A percentile compares a stretch with the other conserved stretches of the same genome.
Evolutionary conservation across 2,113 vertebrate genomes (phyloP).

Genomic region (Calyptomena viridis): DNA sequence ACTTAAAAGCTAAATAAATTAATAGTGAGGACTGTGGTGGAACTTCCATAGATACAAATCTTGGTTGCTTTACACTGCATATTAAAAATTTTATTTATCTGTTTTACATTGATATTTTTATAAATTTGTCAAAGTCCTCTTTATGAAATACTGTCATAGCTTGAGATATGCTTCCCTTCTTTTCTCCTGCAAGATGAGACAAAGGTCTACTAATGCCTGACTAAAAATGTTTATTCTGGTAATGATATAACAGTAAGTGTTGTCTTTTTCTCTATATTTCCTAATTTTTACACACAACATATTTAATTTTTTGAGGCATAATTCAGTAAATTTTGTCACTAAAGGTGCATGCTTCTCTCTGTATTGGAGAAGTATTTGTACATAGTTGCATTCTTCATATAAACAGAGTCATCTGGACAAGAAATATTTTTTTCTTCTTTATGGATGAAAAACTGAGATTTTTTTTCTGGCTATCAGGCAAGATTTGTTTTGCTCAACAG

Average conservation of each 20-base stretch:
- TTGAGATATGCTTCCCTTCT: not conserved
- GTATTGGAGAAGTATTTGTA: not conserved
- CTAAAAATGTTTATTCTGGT: not conserved
- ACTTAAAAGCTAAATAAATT: not conserved
- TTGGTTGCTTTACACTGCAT: not conserved
- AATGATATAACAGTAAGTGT: not conserved
- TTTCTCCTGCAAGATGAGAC: not conserved
- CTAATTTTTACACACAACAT: rapidly evolving
- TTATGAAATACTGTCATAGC: not conserved
- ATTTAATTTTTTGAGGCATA: not conserved
- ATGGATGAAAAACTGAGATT: not conserved
- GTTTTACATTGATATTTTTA: not conserved
- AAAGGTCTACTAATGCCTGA: not conserved
- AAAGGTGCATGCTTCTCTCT: rapidly evolving
- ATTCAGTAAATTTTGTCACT: not conserved
- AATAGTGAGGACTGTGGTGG: not conserved
- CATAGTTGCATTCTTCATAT: not conserved
- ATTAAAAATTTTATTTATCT: not conserved
- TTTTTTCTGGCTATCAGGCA: not conserved
- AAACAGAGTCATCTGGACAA: not conserved
- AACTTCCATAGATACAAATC: not conserved
- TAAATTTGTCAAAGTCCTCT: not conserved
- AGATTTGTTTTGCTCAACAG: not conserved
- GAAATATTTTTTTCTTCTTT: too few species aligned
- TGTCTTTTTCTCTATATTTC: not conserved